These are phyloP conservation scores for Novumbra hubbsi DNA, from an alignment of 2,797 vertebrate genomes.

Conservation along the genomic window DNA sequence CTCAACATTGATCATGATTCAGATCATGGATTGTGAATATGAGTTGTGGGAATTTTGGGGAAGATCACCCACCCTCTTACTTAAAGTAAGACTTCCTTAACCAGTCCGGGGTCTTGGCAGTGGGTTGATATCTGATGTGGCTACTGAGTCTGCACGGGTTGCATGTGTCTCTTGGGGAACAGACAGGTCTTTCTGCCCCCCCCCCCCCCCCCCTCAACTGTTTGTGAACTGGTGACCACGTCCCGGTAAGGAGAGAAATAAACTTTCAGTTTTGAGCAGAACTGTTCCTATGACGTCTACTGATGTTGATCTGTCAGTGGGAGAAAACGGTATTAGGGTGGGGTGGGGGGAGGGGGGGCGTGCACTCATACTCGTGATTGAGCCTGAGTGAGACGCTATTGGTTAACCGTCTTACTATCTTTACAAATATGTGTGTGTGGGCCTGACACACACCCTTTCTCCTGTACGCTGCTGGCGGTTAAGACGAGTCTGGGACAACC, in stretches of 20 bases:
- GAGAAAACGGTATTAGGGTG: not conserved
- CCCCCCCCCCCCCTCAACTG: not conserved
- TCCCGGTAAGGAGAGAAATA: not conserved
- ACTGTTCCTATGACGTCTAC: not conserved
- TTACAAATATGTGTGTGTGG: not conserved
- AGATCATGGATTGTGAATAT: too few relatives aligned
- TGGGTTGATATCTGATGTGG: not conserved
- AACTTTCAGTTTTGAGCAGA: not conserved
- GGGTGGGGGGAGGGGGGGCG: not conserved
- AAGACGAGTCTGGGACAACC: constrained; percentile 62
- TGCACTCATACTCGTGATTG: not conserved
- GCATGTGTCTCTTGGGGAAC: too few relatives aligned
- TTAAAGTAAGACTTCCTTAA: not conserved
- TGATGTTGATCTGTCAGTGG: not conserved
- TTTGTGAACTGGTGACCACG: not conserved
- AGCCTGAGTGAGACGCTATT: constrained; percentile 34
- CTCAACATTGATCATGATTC: too few relatives aligned
- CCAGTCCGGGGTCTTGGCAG: not conserved
- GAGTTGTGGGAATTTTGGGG: too few relatives aligned
- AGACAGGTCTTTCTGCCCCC: too few relatives aligned
- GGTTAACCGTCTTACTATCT: constrained; percentile 38
- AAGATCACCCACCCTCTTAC: too few relatives aligned
- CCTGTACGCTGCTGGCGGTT: constrained; percentile 43
- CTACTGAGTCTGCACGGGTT: too few relatives aligned
- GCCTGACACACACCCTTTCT: constrained; percentile 7